Percentiles rank a stretch among this genome's conserved stretches.
phyloP scores from a whole-genome alignment of 2,113 vertebrate genomes.

The Embiotoca jacksoni region DNA sequence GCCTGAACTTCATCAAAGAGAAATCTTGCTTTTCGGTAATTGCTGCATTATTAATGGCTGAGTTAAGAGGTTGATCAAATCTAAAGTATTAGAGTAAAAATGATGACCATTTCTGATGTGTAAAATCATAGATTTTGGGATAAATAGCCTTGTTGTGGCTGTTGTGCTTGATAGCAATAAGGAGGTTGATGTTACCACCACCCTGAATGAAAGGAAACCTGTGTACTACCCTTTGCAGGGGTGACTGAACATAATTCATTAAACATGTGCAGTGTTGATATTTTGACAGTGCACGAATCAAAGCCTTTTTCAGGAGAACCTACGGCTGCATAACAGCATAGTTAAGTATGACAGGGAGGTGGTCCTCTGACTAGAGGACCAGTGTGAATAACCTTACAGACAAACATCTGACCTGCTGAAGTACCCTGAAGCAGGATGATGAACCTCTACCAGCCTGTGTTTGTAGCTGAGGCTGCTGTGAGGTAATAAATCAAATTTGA shows the following conservation, averaged over 20 bases:
- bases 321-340: constrained; percentile 5
- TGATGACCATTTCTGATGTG: constrained; percentile 7
- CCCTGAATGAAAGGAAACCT: constrained; percentile 34
- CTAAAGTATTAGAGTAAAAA: constrained; percentile 3
- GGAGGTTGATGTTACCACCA: constrained; percentile 9
- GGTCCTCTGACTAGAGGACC: neutral
- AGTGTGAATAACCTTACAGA: constrained; percentile 12
- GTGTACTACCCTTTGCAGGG: constrained; percentile 27
- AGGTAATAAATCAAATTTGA: neutral
- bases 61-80: constrained; percentile 22
- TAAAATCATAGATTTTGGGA: constrained; percentile 22
- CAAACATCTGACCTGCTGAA: constrained; percentile 18
- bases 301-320: constrained; percentile 34
- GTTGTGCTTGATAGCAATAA: constrained; percentile 5
- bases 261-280: constrained; percentile 26
- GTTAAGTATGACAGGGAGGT: neutral
- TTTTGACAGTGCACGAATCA: constrained; percentile 44
- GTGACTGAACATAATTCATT: constrained; percentile 45
- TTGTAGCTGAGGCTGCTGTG: neutral
- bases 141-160: constrained; percentile 12
- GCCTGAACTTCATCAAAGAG: neutral
- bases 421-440: neutral
- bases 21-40: constrained; percentile 4
- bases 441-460: constrained; percentile 8
- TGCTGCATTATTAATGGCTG: constrained; percentile 22